Conservation (phyloP, 2,797 vertebrate genomes). For the Pipistrellus pygmaeus region DNA sequence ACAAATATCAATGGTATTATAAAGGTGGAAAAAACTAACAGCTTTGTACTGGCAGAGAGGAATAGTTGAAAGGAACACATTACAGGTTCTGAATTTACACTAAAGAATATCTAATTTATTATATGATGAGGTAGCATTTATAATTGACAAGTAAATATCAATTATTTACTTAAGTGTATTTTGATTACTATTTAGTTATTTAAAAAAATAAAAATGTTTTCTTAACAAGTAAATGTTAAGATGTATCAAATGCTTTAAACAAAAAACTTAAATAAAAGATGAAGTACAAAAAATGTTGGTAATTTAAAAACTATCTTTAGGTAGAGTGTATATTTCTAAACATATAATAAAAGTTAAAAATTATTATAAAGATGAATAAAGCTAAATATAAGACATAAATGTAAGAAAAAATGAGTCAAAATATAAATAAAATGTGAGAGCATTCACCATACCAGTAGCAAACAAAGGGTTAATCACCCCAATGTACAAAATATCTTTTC, state of each 20-base stretch:
- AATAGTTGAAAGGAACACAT: background rate
- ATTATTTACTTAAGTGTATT: background rate
- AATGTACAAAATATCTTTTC: background rate
- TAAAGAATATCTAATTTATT: background rate
- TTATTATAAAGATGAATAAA: background rate
- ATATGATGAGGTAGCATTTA: constrained; percentile 14
- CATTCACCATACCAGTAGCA: background rate
- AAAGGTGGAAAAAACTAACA: background rate
- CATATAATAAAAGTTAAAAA: background rate
- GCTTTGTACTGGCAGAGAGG: background rate
- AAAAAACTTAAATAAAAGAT: constrained; percentile 32
- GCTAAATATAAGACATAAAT: background rate
- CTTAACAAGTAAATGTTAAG: background rate
- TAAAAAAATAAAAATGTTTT: background rate
- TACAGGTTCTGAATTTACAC: background rate
- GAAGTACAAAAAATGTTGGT: background rate
- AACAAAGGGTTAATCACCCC: background rate
- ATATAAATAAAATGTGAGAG: background rate
- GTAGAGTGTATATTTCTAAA: background rate
- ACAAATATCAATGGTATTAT: background rate
- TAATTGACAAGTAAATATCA: background rate
- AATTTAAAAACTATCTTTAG: constrained; percentile 13
- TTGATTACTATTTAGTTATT: background rate
- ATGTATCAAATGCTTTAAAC: background rate
- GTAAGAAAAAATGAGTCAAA: background rate